A percentile compares a stretch with the other conserved stretches of the same genome.
These are phyloP conservation scores for Anser cygnoides DNA, from an alignment of 2,113 vertebrate genomes.

Conservation along the genomic window DNA sequence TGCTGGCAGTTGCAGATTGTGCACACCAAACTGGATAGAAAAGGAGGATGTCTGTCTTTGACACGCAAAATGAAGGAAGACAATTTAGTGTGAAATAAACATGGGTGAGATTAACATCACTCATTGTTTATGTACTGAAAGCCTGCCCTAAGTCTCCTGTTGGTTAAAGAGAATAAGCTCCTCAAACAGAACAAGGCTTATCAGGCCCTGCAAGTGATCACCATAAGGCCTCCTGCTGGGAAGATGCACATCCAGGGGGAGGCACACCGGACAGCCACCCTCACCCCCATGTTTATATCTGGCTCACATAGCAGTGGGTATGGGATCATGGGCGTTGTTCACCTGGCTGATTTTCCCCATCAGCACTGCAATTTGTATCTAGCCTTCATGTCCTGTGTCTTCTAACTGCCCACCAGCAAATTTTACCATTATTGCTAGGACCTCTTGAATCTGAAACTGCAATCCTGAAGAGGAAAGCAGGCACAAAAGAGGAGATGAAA, in stretches of 20 bases:
- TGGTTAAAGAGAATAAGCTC: not conserved
- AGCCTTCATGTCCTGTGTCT: not conserved
- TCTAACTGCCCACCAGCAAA: not conserved
- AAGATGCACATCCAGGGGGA: not conserved
- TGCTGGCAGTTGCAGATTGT: fast-evolving
- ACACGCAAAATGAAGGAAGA: not conserved
- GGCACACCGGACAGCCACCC: not conserved
- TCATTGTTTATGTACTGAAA: not conserved
- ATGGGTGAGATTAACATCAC: not conserved
- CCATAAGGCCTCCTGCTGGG: not conserved
- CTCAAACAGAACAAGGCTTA: not conserved
- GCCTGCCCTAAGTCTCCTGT: not conserved
- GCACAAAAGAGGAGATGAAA: not conserved
- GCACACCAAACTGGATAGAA: fast-evolving
- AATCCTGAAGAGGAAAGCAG: not conserved
- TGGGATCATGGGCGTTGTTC: not conserved
- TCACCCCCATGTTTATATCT: fast-evolving
- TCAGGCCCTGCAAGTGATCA: not conserved
- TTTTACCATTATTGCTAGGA: not conserved
- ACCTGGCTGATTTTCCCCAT: not conserved
- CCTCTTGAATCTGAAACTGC: not conserved
- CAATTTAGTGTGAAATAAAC: not conserved
- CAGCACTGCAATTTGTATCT: not conserved
- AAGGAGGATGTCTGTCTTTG: not conserved
- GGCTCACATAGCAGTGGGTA: not conserved